These are phyloP conservation scores for Apus apus DNA, from an alignment of 2,113 vertebrate species.

Conservation along the genomic window DNA sequence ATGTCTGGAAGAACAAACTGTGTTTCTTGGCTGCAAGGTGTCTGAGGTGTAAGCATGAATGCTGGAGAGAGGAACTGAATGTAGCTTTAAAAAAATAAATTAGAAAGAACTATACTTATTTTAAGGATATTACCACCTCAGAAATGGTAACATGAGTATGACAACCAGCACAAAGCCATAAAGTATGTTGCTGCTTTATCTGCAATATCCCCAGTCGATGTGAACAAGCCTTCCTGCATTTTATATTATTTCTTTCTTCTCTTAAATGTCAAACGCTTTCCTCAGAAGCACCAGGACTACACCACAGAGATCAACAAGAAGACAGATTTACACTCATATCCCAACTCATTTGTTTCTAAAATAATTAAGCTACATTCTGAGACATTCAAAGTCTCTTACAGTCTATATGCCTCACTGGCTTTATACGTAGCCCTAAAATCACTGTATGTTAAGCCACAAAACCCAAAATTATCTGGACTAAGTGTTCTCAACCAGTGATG, in stretches of 20 bases:
- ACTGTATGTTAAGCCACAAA: neutral
- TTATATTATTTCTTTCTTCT: neutral
- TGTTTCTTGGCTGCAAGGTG: neutral
- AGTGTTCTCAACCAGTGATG: neutral
- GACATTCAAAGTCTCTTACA: neutral
- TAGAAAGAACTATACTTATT: neutral
- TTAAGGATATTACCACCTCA: neutral
- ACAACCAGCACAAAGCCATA: neutral
- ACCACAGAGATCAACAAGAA: neutral
- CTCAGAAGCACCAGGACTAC: neutral
- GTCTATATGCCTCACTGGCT: neutral
- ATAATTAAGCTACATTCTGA: neutral
- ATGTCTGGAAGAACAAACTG: neutral
- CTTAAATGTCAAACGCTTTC: neutral
- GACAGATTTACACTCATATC: neutral
- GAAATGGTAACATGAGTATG: neutral
- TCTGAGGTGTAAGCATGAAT: neutral
- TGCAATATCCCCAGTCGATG: neutral
- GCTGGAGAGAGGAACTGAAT: neutral
- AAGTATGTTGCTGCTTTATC: neutral
- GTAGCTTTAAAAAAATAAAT: neutral
- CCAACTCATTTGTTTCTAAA: neutral
- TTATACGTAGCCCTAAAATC: neutral
- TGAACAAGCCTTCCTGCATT: neutral
- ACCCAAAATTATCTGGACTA: neutral